Evolutionary conservation across 2,888 invertebrate genomes (phyloP).

Genomic region (Caenorhabditis sp.): DNA sequence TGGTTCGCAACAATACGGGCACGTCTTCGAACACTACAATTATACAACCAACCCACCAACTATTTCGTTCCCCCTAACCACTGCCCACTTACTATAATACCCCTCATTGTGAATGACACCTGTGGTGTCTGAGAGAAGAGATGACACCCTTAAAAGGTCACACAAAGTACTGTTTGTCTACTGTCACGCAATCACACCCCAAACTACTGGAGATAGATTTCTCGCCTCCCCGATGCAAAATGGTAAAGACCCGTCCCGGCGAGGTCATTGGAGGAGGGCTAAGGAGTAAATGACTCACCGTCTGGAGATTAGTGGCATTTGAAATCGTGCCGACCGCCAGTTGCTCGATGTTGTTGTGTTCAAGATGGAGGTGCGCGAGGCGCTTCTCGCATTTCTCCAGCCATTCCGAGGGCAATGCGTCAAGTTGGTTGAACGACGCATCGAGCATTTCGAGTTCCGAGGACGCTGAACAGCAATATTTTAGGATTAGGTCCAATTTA

Average conservation of each 20-base stretch:
- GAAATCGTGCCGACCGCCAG: slow-evolving; percentile 59
- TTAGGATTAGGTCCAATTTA: not conserved
- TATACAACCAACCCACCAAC: slow-evolving; percentile 40
- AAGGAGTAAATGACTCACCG: slow-evolving; percentile 67
- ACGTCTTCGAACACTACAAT: slow-evolving; percentile 36
- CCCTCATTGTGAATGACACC: slow-evolving; percentile 41
- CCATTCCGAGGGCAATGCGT: slow-evolving; percentile 57
- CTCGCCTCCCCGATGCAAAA: not conserved
- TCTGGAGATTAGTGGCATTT: slow-evolving; percentile 76
- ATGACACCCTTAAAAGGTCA: slow-evolving; percentile 28
- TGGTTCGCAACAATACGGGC: slow-evolving; percentile 17
- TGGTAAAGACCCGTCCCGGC: too few species aligned
- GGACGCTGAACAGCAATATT: slow-evolving; percentile 51
- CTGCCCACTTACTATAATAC: slow-evolving; percentile 20
- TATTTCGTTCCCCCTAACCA: slow-evolving; percentile 11
- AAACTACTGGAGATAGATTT: slow-evolving; percentile 13
- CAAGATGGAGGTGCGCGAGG: slow-evolving; percentile 65
- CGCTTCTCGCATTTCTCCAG: slow-evolving; percentile 49
- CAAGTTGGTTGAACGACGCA: slow-evolving; percentile 55
- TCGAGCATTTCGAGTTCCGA: slow-evolving; percentile 66
- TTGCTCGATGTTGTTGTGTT: slow-evolving; percentile 67
- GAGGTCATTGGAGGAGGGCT: not conserved
- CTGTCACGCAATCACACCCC: slow-evolving; percentile 26
- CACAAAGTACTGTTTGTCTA: slow-evolving; percentile 24
- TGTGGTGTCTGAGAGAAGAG: slow-evolving; percentile 18